These are phyloP conservation scores for Drosophila asahinai DNA, from an alignment of 1,140 invertebrate species.

Conservation along the genomic window DNA sequence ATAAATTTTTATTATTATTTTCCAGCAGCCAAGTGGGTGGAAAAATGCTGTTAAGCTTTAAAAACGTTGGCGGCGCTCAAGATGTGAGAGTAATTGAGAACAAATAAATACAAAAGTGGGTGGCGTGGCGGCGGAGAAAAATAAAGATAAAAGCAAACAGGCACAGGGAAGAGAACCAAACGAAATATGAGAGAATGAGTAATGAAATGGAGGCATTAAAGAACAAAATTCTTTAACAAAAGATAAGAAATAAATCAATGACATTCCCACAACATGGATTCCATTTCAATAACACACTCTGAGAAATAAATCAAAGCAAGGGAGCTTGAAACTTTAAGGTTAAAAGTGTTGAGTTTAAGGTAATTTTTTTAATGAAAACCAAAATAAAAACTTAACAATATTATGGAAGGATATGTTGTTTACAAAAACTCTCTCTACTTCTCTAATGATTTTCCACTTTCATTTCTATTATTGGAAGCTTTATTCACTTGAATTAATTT, in stretches of 20 bases:
- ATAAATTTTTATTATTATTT: slow-evolving; percentile 48
- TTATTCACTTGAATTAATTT: background rate
- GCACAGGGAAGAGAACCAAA: slow-evolving; percentile 20
- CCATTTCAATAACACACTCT: slow-evolving; percentile 2
- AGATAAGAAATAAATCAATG: slow-evolving; percentile 31
- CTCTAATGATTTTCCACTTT: background rate
- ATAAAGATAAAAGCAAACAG: slow-evolving; percentile 29
- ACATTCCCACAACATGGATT: background rate
- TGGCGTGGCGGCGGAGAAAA: background rate
- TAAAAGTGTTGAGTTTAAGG: background rate
- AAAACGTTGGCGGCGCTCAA: slow-evolving; percentile 45
- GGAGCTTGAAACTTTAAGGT: too few species aligned
- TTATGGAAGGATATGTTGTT: too few species aligned
- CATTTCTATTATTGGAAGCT: background rate
- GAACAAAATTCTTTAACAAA: slow-evolving; percentile 13
- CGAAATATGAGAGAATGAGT: slow-evolving; percentile 45
- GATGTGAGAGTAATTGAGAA: slow-evolving; percentile 57
- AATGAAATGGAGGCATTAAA: slow-evolving; percentile 41
- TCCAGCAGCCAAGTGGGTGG: slow-evolving; percentile 48
- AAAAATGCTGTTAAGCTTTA: slow-evolving; percentile 75
- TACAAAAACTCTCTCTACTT: too few species aligned
- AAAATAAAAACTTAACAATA: too few species aligned
- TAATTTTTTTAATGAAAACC: background rate
- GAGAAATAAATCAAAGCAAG: background rate
- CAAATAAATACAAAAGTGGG: slow-evolving; percentile 58